Evolutionary conservation across 2,797 vertebrate species (phyloP), one percentile per base, ranked within the genome.

Genomic region (Microctenopoma lineatum): DNA sequence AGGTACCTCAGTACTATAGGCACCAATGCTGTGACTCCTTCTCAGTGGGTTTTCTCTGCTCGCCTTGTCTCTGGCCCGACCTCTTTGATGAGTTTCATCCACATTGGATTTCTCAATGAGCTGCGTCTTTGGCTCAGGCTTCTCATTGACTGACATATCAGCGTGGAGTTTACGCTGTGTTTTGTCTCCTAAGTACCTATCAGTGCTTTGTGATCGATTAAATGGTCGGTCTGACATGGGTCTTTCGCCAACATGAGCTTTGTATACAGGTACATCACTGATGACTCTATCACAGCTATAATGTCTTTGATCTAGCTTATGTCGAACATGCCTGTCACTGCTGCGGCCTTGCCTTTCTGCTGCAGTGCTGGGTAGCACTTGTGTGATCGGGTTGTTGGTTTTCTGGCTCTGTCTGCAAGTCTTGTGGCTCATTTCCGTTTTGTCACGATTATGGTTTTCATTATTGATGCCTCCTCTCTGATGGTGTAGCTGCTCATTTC

Each of bases 191-290:
- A 82, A 26, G 67, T 77, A 70, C 48, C 90, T 69, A 4, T 90
- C 87, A 0, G 59, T 84, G 80, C 87, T 93, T 45, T 89, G 84
- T 0, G 92, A 88, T 18, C 91, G 84, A 0, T 73, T 70, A 59
- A 76, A 59, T 0, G 74, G 56, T 14, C 77, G 66, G 27, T 86
- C 81, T 0, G 68, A 58, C 0, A 47, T n/a, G 7, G 84, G 60
- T 55, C 66, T 79, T 1, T 89, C 90, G 0, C 5, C 15, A 3
- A 79, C 4, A 0, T 75, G 69, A 53, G 80, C 54, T 79, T 91
- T 92, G 75, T 93, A 92, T 12, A 92, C 89, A 1, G 91, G 91
- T 10, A 92, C 84, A 0, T 84, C 90, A 59, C 90, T 91, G 47
- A 91, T 88, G 70, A 91, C 59, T 39, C 89, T 66, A 10, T 94